Evolutionary conservation across 2,797 vertebrate species (phyloP), one percentile per base, ranked within the genome.

Genomic region (Danionella dracula): DNA sequence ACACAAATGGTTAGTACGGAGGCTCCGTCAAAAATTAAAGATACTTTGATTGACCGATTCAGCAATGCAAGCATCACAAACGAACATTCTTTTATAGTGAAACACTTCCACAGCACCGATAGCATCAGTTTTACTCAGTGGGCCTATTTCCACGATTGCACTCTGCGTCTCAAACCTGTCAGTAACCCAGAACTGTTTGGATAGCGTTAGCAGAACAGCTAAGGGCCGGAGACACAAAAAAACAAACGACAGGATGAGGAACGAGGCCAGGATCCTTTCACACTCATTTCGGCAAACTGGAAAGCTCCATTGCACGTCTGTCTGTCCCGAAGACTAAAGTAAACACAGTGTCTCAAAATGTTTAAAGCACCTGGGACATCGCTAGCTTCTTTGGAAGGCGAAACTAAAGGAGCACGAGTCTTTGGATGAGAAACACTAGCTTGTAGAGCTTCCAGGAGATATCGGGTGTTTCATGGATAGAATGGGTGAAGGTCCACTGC

Each of bases 321-420:
- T 37, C 60, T 57, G 46, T 54, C 23, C 37, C 13, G 29, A 40
- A 41, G 31, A 51, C 19, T 48, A 63, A 67, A 57, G 51, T 72
- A 69, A 70, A 74, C 70, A 73, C 2, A 9, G 42, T 19, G 51
- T 66, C 53, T 60, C 58, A 74, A 68, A 61, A 42, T 50, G 59
- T 55, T 42, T 66, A 34, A 57, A 56, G 34, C 56, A 69, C 46
- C 50, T 70, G 66, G 38, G 60, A 56, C 53, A 45, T 38, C 45
- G 55, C 29, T 41, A 41, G 21, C 32, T 23, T 13, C 37, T 66
- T 46, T 12, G 13, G 20, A 23, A 1, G 2, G 32, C 3, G 13
- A 8, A 40, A 15, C 4, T 8, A n/a, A 44, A 45, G 44, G 56
- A 35, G 35, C 66, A 16, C 15, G 19, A 60, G 35, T 32, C 42